Base-by-base conservation (phyloP, 2,888 invertebrate genomes). In the Melieria crassipennis region DNA sequence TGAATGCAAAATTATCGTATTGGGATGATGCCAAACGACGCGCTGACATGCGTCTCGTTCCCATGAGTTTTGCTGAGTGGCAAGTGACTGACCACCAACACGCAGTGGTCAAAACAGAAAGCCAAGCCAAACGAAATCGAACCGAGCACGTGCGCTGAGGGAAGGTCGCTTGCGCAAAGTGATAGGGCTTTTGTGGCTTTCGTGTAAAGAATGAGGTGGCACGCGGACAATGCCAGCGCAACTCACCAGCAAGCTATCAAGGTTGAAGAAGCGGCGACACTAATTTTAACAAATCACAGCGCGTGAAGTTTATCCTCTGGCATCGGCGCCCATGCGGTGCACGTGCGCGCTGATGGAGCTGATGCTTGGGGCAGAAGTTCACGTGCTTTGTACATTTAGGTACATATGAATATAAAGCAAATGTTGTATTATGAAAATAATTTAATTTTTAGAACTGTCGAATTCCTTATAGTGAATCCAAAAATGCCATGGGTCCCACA, bases 391-490 rank as follows among this genome's bases (percentile, higher is more conserved):
- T 60, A 10, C 47, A 63, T 45, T 75, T 75, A 75, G 75, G 75
- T 75, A 75, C 75, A 73, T 75, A 63, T 73, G 47, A 69, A 63
- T 64, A 68, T 69, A 66, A 73, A 73, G 63, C 56, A 72, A 61
- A 47, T 52, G 62, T 71, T 71, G 66, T 72, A 66, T 66, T 69
- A 70, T 72, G 71, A 71, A 73, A 72, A 73, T 75, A 65, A 73
- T 73, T 79, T 78, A 81, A 80, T 80, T 79, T 82, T 81, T 82
- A 81, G 83, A 82, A 80, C 80, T 79, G 82, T 80, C 73, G 79
- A 83, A 82, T 82, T 82, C 82, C 83, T 82, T 82, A 81, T 83
- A 82, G 82, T 78, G 72, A 74, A 72, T 78, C 70, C 65, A 68
- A 68, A 73, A 68, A 61, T 70, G 58, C 70, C 42, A 65, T 60